Evolutionary conservation across 2,113 vertebrate species (phyloP).

Genomic region (Python bivittatus): DNA sequence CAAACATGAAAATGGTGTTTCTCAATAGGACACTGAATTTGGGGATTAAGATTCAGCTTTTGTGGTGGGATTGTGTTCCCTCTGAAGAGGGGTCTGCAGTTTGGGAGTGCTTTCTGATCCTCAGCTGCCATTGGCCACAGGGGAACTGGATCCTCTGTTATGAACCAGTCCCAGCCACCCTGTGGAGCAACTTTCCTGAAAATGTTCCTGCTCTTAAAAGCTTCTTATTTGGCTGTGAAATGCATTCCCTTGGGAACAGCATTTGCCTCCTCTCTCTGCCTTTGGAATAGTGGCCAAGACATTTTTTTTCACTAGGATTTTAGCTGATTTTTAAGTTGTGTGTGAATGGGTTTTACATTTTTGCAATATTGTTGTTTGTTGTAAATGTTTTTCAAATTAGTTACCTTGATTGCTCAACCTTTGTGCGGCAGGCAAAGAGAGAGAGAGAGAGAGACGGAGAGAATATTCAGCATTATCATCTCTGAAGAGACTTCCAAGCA

Average conservation of each 20-base stretch:
- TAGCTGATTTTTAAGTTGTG: no score
- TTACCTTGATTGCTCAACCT: no score
- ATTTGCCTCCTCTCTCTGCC: background rate
- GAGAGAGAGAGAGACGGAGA: no score
- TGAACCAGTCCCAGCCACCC: background rate
- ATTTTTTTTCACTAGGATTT: no score
- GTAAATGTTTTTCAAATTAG: no score
- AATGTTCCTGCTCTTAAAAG: background rate
- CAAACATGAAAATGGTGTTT: background rate
- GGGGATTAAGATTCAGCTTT: background rate
- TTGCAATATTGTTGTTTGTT: no score
- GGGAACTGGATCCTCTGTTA: background rate
- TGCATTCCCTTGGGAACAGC: background rate
- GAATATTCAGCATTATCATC: no score
- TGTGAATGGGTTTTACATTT: no score
- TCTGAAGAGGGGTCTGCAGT: background rate
- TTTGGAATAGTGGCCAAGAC: background rate
- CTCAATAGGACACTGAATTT: background rate
- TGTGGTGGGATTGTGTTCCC: background rate
- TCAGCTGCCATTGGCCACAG: background rate
- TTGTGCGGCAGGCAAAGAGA: no score
- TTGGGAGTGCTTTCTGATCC: background rate
- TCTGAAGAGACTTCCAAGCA: no score
- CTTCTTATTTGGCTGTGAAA: background rate
- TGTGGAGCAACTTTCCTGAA: background rate